Evolutionary conservation across 2,888 invertebrate genomes (phyloP).

Genomic region (Dicranocentrus wangi): DNA sequence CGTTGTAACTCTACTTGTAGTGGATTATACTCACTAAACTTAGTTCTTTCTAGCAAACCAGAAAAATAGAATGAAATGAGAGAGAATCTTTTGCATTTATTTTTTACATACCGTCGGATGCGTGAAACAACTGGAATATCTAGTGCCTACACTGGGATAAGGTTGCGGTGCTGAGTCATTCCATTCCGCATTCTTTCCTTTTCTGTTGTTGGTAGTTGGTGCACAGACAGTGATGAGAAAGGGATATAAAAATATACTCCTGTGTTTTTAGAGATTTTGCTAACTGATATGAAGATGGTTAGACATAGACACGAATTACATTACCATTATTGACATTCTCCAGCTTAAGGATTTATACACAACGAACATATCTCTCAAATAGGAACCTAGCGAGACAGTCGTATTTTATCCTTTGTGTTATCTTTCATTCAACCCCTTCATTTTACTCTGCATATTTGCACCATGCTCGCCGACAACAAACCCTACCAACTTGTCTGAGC

Average conservation of each 20-base stretch:
- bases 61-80: slow-evolving; percentile 14
- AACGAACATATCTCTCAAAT: too few relatives aligned
- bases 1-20: not conserved
- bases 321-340: too few relatives aligned
- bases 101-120: not conserved
- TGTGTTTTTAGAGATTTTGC: slow-evolving; percentile 9
- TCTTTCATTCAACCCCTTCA: too few relatives aligned
- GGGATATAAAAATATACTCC: not conserved
- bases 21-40: not conserved
- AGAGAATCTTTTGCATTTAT: slow-evolving; percentile 7
- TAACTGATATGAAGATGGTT: not conserved
- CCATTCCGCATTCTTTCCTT: slow-evolving; percentile 11
- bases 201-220: not conserved
- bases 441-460: too few relatives aligned
- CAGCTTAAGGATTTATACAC: too few relatives aligned
- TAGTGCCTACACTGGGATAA: not conserved
- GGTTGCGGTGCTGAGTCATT: slow-evolving; percentile 21
- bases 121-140: slow-evolving; percentile 13
- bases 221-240: not conserved
- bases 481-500: too few relatives aligned
- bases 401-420: too few relatives aligned
- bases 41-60: not conserved
- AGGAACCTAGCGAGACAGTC: too few relatives aligned
- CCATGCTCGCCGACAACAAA: too few relatives aligned
- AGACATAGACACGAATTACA: not conserved